A percentile compares a stretch with the other conserved stretches of the same genome.
These are phyloP conservation scores for Aspidiotus rigidus DNA, from an alignment of 2,888 invertebrate species.

Conservation along the genomic window DNA sequence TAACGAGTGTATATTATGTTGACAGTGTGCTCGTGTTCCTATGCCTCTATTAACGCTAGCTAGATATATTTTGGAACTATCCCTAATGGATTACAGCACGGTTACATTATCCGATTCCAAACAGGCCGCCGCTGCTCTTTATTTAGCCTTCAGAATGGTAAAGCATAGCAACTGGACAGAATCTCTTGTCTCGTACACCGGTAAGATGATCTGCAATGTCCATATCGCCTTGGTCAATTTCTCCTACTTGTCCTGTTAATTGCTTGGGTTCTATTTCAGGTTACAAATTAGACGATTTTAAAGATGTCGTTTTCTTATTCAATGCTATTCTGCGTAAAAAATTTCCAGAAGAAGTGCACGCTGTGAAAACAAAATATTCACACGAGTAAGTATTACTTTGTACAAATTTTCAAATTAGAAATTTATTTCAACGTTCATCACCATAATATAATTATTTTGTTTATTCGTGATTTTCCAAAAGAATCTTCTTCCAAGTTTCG, in stretches of 20 bases:
- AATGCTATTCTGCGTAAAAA: conserved; percentile 69
- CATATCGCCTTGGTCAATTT: neutral
- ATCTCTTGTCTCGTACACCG: conserved; percentile 68
- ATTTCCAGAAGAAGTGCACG: conserved; percentile 63
- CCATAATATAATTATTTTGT: neutral
- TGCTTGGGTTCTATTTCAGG: conserved; percentile 47
- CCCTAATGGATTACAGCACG: conserved; percentile 82
- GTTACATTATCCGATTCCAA: conserved; percentile 72
- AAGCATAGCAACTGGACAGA: conserved; percentile 61
- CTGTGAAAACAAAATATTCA: conserved; percentile 85
- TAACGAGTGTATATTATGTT: conserved; percentile 34
- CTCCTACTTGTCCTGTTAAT: conserved; percentile 14
- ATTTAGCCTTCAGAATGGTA: conserved; percentile 81
- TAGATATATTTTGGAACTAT: conserved; percentile 85
- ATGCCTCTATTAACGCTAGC: conserved; percentile 91
- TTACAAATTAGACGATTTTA: conserved; percentile 65
- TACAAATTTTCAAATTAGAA: neutral
- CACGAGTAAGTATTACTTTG: conserved; percentile 56
- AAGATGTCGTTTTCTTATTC: conserved; percentile 58
- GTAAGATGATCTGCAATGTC: conserved; percentile 42
- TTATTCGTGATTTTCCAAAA: conserved; percentile 41
- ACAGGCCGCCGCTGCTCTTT: conserved; percentile 79
- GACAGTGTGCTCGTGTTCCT: conserved; percentile 68
- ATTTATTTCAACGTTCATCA: neutral
- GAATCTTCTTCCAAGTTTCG: conserved; percentile 85